Evolutionary conservation across 2,113 vertebrate species (phyloP).

Genomic region (human (Homo sapiens)): GRCh38 chr13:89853001-89853500

Average conservation of each 20-base stretch:
- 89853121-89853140: background rate
- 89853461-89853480: background rate
- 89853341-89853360: constrained; percentile 13
- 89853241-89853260: background rate
- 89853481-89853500: constrained; percentile 8
- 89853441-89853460: background rate
- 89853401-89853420: background rate
- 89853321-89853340: background rate
- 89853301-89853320: constrained; percentile 16
- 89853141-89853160: background rate
- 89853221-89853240: constrained; percentile 15
- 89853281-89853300: background rate
- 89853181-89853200: background rate
- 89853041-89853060: background rate
- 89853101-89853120: background rate
- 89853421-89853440: constrained; percentile 21
- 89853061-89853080: background rate
- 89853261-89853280: constrained; percentile 20
- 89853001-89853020: background rate
- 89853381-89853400: background rate
- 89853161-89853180: constrained; percentile 23
- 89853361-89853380: background rate
- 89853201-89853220: background rate
- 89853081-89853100: background rate
- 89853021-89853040: background rate